Evolutionary conservation across 35 echinoderm and acorn worm genomes (phyloP).

Genomic region (Diadema setosum): DNA sequence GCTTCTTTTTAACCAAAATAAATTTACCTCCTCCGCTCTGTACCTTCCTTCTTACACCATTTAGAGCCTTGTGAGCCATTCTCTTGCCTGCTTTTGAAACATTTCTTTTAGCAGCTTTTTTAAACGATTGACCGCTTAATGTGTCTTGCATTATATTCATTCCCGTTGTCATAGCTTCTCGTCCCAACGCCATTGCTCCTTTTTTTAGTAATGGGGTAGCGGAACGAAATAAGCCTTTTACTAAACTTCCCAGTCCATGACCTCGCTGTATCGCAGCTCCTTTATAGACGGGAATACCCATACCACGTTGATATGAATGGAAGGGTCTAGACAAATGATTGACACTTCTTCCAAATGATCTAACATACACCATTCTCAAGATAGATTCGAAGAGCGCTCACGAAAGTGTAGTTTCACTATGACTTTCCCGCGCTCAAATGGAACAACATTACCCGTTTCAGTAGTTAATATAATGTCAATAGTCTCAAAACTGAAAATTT

Average conservation of each 20-base stretch:
- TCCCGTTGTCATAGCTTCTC: constrained; percentile 56
- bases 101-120: neutral
- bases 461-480: constrained; percentile 47
- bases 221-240: constrained; percentile 39
- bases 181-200: constrained; percentile 44
- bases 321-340: neutral
- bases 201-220: constrained; percentile 53
- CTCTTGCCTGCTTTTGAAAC: neutral
- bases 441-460: constrained; percentile 32
- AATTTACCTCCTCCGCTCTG: neutral
- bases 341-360: neutral
- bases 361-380: neutral
- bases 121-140: neutral
- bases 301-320: neutral
- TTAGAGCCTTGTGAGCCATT: neutral
- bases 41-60: neutral
- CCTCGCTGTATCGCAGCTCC: constrained; percentile 29
- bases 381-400: constrained; percentile 24
- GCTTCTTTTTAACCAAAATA: neutral
- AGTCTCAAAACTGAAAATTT: neutral
- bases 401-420: constrained; percentile 48
- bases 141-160: constrained; percentile 42
- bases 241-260: constrained; percentile 36
- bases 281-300: neutral
- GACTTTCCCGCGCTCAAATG: constrained; percentile 48